Evolutionary conservation across 2,888 invertebrate species (phyloP).

Genomic region (Catocala nupta): DNA sequence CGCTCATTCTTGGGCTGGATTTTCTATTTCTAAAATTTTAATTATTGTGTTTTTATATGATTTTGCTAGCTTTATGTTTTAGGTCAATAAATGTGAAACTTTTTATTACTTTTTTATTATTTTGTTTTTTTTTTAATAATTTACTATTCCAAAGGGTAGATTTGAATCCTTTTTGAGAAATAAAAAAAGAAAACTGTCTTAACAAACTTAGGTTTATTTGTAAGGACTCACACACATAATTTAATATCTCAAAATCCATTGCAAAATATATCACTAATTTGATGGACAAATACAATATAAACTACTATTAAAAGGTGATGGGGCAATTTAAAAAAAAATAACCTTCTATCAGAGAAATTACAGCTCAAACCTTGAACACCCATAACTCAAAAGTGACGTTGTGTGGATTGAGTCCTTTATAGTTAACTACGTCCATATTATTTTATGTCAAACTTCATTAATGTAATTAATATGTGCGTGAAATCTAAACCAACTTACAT

Average conservation of each 20-base stretch:
- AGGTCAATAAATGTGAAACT: constrained; percentile 1
- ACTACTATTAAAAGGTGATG: background rate
- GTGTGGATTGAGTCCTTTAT: constrained; percentile 15
- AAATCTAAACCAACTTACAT: too few species aligned
- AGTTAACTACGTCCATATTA: too few species aligned
- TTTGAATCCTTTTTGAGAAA: constrained; percentile 8
- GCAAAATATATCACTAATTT: constrained; percentile 12
- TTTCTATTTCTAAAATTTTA: constrained; percentile 3
- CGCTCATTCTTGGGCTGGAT: constrained; percentile 9
- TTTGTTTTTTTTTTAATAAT: constrained; percentile 2
- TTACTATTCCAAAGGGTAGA: constrained; percentile 5
- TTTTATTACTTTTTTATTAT: background rate
- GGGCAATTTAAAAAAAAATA: background rate
- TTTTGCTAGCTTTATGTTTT: background rate
- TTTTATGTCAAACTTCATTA: too few species aligned
- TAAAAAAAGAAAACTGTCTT: constrained; percentile 6
- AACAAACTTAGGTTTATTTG: constrained; percentile 10
- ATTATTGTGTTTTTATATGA: constrained; percentile 2
- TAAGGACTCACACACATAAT: constrained; percentile 17
- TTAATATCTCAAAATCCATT: constrained; percentile 14
- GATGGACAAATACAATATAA: constrained; percentile 13
- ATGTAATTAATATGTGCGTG: too few species aligned
- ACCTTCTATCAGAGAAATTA: constrained; percentile 8
- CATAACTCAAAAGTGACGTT: constrained; percentile 14
- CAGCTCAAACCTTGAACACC: constrained; percentile 11